Evolutionary conservation across 2,797 vertebrate genomes (phyloP).

Genomic region (Darevskia mixta): DNA sequence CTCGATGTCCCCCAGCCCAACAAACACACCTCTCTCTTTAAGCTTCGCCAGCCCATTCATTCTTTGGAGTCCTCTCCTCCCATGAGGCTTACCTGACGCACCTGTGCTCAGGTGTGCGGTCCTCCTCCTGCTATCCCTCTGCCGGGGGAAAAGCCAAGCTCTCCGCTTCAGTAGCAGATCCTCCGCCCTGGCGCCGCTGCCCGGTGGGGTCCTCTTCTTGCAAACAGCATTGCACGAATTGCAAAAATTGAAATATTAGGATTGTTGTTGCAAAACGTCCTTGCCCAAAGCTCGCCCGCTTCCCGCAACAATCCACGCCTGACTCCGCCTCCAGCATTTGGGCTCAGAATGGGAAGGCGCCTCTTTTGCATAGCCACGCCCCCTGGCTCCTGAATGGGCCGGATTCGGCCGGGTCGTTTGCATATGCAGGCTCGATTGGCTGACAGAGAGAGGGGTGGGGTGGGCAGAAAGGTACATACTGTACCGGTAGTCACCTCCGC

Average conservation of each 20-base stretch:
- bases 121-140: background rate
- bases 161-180: background rate
- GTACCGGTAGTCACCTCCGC: too few relatives aligned
- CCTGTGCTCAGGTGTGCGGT: conserved; percentile 21
- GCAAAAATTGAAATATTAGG: background rate
- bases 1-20: background rate
- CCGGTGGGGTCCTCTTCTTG: background rate
- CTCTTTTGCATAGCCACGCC: conserved; percentile 2
- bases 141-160: background rate
- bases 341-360: background rate
- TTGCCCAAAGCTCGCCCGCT: background rate
- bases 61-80: background rate
- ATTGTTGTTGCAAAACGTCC: background rate
- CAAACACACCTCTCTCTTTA: background rate
- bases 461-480: background rate
- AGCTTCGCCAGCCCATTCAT: background rate
- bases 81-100: conserved; percentile 15
- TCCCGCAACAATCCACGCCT: background rate
- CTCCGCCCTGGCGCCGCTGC: background rate
- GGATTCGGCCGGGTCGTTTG: background rate
- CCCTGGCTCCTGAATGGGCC: background rate
- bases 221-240: background rate
- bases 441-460: background rate
- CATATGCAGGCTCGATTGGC: background rate
- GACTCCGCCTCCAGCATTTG: rapidly evolving